These are phyloP conservation scores for Vanessa atalanta DNA, from an alignment of 1,140 invertebrate species.

Conservation along the genomic window DNA sequence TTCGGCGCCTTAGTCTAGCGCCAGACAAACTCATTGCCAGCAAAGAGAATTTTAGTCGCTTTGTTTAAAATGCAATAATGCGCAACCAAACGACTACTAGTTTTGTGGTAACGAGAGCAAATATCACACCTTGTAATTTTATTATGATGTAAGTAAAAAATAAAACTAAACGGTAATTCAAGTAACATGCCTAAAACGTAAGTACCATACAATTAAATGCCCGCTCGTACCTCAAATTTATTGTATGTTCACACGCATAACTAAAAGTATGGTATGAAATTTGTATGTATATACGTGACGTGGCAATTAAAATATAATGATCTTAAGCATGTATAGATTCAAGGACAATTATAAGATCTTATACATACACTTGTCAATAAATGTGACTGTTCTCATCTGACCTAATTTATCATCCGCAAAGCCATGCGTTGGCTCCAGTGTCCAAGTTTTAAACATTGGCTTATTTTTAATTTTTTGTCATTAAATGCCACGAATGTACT, in stretches of 20 bases:
- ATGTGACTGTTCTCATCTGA: slow-evolving; percentile 1
- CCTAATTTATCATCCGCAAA: slow-evolving; percentile 2
- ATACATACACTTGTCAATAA: not conserved
- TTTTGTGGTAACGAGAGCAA: not conserved
- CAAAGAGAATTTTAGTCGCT: slow-evolving; percentile 24
- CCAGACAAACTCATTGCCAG: slow-evolving; percentile 38
- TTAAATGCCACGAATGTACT: not conserved
- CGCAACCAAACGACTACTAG: slow-evolving; percentile 4
- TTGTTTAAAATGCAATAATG: slow-evolving; percentile 32
- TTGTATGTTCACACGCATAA: not conserved
- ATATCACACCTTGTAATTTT: not conserved
- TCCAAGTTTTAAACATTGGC: slow-evolving; percentile 4
- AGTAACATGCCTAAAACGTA: not conserved
- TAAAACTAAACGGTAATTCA: slow-evolving; percentile 3
- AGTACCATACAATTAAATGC: not conserved
- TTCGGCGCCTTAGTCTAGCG: slow-evolving; percentile 26
- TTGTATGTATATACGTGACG: too few species aligned
- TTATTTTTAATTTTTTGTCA: slow-evolving; percentile 1
- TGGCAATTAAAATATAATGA: too few species aligned
- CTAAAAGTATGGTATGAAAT: not conserved
- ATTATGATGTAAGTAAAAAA: not conserved
- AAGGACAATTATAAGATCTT: not conserved
- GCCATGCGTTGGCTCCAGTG: not conserved
- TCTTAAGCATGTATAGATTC: not conserved
- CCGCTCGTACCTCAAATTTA: not conserved